Conservation (phyloP, 1,140 invertebrate species). For the Drosophila miranda region DNA sequence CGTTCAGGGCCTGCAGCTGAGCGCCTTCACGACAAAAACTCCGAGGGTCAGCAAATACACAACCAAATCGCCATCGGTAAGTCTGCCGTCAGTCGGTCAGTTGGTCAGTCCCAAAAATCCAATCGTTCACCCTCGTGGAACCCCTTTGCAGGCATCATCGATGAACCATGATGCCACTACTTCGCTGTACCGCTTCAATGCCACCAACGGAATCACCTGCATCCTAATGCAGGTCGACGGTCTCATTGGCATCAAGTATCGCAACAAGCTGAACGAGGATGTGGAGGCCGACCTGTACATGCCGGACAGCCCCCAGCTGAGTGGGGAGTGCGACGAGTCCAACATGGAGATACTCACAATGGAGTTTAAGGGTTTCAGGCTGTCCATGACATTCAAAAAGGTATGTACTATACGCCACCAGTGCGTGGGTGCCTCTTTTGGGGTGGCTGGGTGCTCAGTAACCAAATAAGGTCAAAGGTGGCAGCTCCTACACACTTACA, state of each 20-base stretch:
- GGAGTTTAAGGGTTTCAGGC: constrained; percentile 87
- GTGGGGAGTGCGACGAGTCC: constrained; percentile 87
- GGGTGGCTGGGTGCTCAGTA: constrained; percentile 1
- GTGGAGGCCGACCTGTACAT: constrained; percentile 87
- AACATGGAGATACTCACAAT: constrained; percentile 87
- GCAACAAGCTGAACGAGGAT: constrained; percentile 86
- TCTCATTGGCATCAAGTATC: constrained; percentile 86
- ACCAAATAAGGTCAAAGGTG: constrained; percentile 45
- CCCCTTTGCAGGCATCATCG: constrained; percentile 57
- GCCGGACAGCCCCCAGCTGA: constrained; percentile 85
- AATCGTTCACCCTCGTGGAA: not conserved
- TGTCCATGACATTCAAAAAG: constrained; percentile 88
- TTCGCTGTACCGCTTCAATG: constrained; percentile 86
- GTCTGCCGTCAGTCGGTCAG: constrained; percentile 6
- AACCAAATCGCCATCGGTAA: constrained; percentile 83
- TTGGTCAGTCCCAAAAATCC: too few relatives aligned
- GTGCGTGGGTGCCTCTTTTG: not conserved
- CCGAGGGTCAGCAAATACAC: constrained; percentile 85
- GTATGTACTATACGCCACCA: constrained; percentile 34
- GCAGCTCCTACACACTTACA: constrained; percentile 1
- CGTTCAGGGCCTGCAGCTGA: constrained; percentile 82
- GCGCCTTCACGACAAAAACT: constrained; percentile 84
- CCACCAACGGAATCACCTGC: constrained; percentile 86
- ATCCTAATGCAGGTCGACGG: constrained; percentile 86
- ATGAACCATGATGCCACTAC: constrained; percentile 81